Percentiles rank a stretch among this genome's conserved stretches.
Evolutionary conservation across 2,888 invertebrate species (phyloP).

Genomic region (Eristalis tenax): DNA sequence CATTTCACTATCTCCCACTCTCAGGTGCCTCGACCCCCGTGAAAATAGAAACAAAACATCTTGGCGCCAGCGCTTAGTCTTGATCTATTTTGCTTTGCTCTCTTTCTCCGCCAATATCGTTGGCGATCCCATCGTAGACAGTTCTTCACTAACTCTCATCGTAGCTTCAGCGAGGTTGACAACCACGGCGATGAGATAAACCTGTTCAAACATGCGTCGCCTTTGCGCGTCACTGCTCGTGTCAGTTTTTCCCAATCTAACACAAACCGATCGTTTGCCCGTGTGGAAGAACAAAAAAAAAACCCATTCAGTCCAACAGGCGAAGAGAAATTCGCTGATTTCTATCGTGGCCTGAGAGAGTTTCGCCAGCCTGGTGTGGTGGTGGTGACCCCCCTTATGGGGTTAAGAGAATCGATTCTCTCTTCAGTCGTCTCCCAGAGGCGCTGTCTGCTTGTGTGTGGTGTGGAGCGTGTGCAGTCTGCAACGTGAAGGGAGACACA

Average conservation of each 20-base stretch:
- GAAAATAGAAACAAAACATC: not conserved
- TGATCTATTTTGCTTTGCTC: not conserved
- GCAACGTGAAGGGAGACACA: not conserved
- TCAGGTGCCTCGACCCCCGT: not conserved
- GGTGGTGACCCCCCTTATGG: too few relatives aligned
- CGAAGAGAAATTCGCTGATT: not conserved
- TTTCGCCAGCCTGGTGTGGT: not conserved
- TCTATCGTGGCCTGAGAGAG: not conserved
- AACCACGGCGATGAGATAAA: not conserved
- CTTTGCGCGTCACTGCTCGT: not conserved
- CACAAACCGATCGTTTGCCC: not conserved
- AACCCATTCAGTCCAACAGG: not conserved
- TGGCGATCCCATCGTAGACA: not conserved
- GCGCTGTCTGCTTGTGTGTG: not conserved
- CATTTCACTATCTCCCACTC: not conserved
- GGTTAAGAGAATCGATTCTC: not conserved
- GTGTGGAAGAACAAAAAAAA: not conserved
- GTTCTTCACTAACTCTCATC: not conserved
- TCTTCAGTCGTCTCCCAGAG: not conserved
- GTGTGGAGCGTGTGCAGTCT: not conserved
- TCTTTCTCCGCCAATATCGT: not conserved
- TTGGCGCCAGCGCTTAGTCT: not conserved
- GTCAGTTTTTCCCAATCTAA: not conserved
- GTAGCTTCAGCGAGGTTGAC: not conserved
- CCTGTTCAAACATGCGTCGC: constrained; percentile 16